Conservation (phyloP, 2,888 invertebrate genomes). For the Alviniconcha strummeri region DNA sequence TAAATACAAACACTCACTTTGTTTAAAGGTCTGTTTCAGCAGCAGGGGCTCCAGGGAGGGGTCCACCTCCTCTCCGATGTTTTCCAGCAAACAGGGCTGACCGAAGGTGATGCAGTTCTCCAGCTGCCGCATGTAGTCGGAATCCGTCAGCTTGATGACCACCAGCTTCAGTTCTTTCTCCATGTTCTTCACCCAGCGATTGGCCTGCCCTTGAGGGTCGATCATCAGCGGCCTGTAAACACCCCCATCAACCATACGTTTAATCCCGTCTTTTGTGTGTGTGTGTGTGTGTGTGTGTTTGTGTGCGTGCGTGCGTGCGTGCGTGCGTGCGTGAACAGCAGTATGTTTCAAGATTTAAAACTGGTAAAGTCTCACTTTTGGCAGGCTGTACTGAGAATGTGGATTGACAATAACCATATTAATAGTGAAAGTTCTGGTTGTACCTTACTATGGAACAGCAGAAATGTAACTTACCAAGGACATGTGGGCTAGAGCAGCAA, state of each 20-base stretch:
- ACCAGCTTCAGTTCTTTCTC: slow-evolving; percentile 82
- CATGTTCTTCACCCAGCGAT: slow-evolving; percentile 89
- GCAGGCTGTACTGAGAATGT: no score
- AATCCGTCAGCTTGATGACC: slow-evolving; percentile 84
- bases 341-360: no score
- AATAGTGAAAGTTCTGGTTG: no score
- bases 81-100: slow-evolving; percentile 89
- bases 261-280: no score
- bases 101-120: slow-evolving; percentile 90
- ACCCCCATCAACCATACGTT: not conserved
- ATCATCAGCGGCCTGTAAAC: slow-evolving; percentile 86
- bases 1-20: slow-evolving; percentile 77
- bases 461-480: no score
- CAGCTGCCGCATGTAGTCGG: slow-evolving; percentile 84
- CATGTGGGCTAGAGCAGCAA: no score
- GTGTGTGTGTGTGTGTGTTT: no score
- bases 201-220: slow-evolving; percentile 95
- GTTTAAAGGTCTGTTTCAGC: slow-evolving; percentile 90
- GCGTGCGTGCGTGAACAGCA: no score
- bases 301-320: no score
- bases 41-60: slow-evolving; percentile 92
- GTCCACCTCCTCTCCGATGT: slow-evolving; percentile 93
- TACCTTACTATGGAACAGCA: no score
- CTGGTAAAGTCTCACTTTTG: no score
- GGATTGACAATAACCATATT: no score